A percentile compares a stretch with the other conserved stretches of the same genome.
These are phyloP conservation scores for Hoplostethus mediterraneus DNA, from an alignment of 2,797 vertebrate genomes.

Conservation along the genomic window DNA sequence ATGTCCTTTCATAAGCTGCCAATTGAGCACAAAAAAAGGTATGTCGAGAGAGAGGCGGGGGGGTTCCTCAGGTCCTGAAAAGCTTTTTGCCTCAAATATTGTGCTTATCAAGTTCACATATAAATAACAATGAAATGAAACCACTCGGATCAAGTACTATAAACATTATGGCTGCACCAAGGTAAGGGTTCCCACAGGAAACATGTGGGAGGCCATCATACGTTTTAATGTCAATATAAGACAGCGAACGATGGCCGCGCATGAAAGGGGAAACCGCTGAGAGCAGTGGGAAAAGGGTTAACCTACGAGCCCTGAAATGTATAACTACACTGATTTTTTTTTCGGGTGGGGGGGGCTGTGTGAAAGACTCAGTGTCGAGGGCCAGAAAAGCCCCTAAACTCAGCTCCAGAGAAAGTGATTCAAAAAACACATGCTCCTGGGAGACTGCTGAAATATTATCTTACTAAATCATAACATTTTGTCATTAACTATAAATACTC, in stretches of 20 bases:
- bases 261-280: conserved; percentile 54
- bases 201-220: conserved; percentile 39
- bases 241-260: conserved; percentile 38
- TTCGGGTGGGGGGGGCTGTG: conserved; percentile 42
- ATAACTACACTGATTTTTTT: conserved; percentile 56
- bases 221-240: conserved; percentile 48
- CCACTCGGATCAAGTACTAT: conserved; percentile 41
- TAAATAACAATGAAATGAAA: conserved; percentile 69
- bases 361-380: conserved; percentile 67
- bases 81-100: conserved; percentile 64
- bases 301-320: conserved; percentile 50
- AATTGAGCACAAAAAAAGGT: conserved; percentile 50
- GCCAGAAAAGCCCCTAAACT: conserved; percentile 78
- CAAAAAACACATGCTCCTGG: conserved; percentile 83
- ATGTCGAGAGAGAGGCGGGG: conserved; percentile 36
- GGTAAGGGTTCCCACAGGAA: conserved; percentile 66
- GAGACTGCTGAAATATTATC: conserved; percentile 84
- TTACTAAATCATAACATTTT: conserved; percentile 84
- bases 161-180: conserved; percentile 54
- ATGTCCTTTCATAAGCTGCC: conserved; percentile 74
- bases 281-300: conserved; percentile 62
- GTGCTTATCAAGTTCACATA: conserved; percentile 64
- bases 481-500: conserved; percentile 85
- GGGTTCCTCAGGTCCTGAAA: conserved; percentile 55
- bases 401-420: conserved; percentile 75